Conservation (phyloP, 2,797 vertebrate genomes). For the Scyliorhinus canicula region DNA sequence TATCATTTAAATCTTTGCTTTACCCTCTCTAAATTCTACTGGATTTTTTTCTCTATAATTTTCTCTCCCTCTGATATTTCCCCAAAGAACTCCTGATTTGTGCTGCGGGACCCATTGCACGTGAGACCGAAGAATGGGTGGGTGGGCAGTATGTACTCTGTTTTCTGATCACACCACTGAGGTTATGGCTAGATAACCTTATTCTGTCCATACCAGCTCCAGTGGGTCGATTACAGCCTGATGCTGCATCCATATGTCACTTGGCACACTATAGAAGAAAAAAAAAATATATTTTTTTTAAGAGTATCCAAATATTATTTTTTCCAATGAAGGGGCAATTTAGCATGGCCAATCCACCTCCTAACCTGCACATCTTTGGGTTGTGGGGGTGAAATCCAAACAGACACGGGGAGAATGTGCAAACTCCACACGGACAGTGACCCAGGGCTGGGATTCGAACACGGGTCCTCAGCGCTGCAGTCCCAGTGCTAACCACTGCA, state of each 20-base stretch:
- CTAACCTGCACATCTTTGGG: no score
- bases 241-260: not conserved
- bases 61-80: not conserved
- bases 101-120: not conserved
- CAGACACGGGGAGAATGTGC: no score
- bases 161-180: not conserved
- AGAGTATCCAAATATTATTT: no score
- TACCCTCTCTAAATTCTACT: not conserved
- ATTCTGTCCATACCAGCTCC: not conserved
- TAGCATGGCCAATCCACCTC: no score
- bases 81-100: not conserved
- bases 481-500: no score
- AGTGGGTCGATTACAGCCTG: not conserved
- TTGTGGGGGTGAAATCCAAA: no score
- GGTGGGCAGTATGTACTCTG: not conserved
- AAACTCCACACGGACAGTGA: no score
- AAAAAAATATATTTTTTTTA: no score
- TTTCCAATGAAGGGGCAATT: no score
- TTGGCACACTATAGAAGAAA: no score
- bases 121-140: not conserved
- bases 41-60: not conserved
- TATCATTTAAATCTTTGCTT: not conserved
- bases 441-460: no score
- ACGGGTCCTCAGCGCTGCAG: no score
- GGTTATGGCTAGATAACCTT: not conserved